Evolutionary conservation across 2,888 invertebrate species (phyloP), one percentile per base, ranked within the genome.

Genomic region (Mimas tiliae): DNA sequence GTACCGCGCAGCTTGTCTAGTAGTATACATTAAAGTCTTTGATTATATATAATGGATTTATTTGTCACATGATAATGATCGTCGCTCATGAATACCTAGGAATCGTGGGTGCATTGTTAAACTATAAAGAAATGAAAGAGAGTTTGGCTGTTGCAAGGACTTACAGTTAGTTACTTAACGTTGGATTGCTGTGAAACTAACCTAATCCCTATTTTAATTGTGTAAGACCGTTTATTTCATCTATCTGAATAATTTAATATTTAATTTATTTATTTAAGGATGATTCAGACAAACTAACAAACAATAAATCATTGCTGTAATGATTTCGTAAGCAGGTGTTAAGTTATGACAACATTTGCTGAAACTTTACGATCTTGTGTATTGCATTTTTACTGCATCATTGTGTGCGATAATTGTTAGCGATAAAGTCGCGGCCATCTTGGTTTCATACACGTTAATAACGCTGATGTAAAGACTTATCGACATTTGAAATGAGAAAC

Each of bases 381-480:
- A 42, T 67, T 68, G 69, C 70, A 70, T 64, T 65, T 65, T 62
- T 47, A 55, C 65, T 67, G 68, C 71, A 69, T 65, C 71, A 69
- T 65, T 69, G 72, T 72, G 64, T 70, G 69, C 47, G 63, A 53
- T 69, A 53, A 62, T 64, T 64, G 68, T 72, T 71, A 70, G 69
- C 70, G 65, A 58, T 16, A 58, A 53, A 45, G 12, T 1, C 11
- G 38, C 53, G 34, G 65, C 42, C 42, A 19, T 52, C 6, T 45
- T 52, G 14, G 1, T 3, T n/a, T n/a, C 14, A 21, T 8, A 9
- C 9, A 8, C 38, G 38, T 19, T 19, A 19, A 50, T 19, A 19
- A 8, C 19, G 19, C 50, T 50, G 50, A 50, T 19, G 9, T 50
- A 50, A 50, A 50, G 48, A 1, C 16, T 21, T 9, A 19, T 19